Evolutionary conservation across 2,888 invertebrate genomes (phyloP).

Genomic region (Psylliodes chrysocephalus): DNA sequence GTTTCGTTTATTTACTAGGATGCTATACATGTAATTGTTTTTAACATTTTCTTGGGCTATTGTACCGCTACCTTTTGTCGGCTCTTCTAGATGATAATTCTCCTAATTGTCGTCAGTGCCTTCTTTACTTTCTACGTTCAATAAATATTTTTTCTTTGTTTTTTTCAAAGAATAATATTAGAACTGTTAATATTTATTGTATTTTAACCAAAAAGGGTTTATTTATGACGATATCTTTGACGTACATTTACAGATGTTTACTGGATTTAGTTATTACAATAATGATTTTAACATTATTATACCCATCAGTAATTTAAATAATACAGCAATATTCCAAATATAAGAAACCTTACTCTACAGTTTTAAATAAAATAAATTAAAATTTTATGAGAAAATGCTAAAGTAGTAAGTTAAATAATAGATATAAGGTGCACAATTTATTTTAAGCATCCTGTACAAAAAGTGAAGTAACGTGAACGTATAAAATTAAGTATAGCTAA

Average conservation of each 20-base stretch:
- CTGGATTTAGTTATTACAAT: too few species aligned
- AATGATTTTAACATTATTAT: too few species aligned
- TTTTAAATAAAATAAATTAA: too few species aligned
- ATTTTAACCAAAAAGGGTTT: not conserved
- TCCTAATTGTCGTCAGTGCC: conserved; percentile 53
- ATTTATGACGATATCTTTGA: not conserved
- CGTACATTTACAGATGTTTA: not conserved
- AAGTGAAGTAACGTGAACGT: not conserved
- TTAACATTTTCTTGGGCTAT: conserved; percentile 43
- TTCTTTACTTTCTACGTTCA: conserved; percentile 47
- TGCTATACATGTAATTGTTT: conserved; percentile 42
- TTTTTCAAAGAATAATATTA: conserved; percentile 33
- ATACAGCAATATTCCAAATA: too few species aligned
- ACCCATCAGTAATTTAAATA: too few species aligned
- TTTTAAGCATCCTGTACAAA: not conserved
- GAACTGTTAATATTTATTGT: conserved; percentile 34
- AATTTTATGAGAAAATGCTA: too few species aligned
- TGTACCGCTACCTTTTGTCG: conserved; percentile 53
- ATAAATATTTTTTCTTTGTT: conserved; percentile 46
- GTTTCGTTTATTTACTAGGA: conserved; percentile 42
- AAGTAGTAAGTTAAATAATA: too few species aligned
- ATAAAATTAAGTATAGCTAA: conserved; percentile 18
- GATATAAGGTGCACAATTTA: not conserved
- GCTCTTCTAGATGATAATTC: conserved; percentile 52
- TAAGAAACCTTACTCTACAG: too few species aligned